Base-by-base conservation (phyloP, 2,113 vertebrate genomes). In the Rhea americana region DNA sequence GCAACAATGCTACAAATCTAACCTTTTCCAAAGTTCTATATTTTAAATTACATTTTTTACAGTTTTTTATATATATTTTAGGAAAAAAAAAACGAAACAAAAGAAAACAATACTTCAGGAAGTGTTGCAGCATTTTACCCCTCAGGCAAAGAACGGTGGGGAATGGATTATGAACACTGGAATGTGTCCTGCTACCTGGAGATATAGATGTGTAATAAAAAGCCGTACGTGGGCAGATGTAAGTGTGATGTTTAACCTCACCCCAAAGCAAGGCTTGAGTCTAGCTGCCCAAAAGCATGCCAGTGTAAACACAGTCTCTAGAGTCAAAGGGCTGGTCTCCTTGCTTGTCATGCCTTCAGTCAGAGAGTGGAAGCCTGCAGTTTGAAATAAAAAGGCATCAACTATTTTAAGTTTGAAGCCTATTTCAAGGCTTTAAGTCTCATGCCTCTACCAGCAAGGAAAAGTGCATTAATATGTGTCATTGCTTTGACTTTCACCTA, bases 111-210 rank as follows among this genome's bases (percentile, higher is more conserved):
- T 35, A 24, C 66, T 67, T 51, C 10, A 81, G 70, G 55, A 89
- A 77, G 35, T 14, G 35, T 65, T 41, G 28, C 21, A 77, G 20
- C 24, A 30, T 51, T 39, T 51, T 74, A 15, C 47, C 71, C 20
- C 39, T 58, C 58, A 58, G 26, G 58, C 24, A 55, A 20, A 30
- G 3, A 0, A 0, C 9, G 14, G 43, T 50, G n/a, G 7, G 51
- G 19, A 75, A 17, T 16, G 24, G 81, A 47, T 32, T 63, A 51
- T 4, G 68, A 75, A 82, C 47, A 63, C 43, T 25, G 41, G 37
- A 8, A 56, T 53, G 10, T 56, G 35, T 53, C n/a, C 28, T 14
- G 15, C 1, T 13, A 13, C 20, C 18, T 0, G 3, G 51, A 45
- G 16, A 6, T 13, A 14, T 11, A 37, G 5, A 13, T 14, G 16